Conservation (phyloP, 2,113 vertebrate species). For the Galbula dea region DNA sequence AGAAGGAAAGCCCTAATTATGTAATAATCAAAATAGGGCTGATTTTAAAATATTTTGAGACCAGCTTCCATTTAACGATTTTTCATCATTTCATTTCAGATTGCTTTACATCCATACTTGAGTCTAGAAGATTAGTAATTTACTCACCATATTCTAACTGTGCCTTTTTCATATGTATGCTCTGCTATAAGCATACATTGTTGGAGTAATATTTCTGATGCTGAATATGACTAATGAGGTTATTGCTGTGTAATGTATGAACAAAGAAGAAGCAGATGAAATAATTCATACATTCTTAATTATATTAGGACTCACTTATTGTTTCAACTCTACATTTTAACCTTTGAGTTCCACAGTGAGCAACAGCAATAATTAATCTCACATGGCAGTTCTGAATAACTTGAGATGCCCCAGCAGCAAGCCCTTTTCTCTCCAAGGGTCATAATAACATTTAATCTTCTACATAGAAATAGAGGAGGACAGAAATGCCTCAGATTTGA, state of each 20-base stretch:
- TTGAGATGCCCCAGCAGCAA: neutral
- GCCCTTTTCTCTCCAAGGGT: neutral
- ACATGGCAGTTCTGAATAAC: neutral
- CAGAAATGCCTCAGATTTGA: neutral
- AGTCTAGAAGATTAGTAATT: neutral
- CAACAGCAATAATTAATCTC: neutral
- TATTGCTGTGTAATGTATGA: neutral
- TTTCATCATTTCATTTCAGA: too few species aligned
- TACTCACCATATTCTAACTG: neutral
- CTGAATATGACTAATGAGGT: neutral
- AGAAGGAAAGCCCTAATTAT: neutral
- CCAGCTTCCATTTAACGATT: neutral
- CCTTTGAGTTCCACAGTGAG: neutral
- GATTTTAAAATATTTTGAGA: neutral
- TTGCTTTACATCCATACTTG: neutral
- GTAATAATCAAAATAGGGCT: neutral
- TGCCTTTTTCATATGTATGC: neutral
- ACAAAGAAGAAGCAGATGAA: neutral
- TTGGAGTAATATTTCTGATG: neutral
- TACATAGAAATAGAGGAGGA: neutral
- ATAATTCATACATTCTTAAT: conserved; percentile 22
- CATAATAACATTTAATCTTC: neutral
- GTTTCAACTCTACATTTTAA: neutral
- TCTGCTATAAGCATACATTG: neutral
- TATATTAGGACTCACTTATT: neutral